A percentile compares a stretch with the other conserved stretches of the same genome.
Evolutionary conservation across 2,888 invertebrate genomes (phyloP).

Genomic region (Drosophila diplacantha): DNA sequence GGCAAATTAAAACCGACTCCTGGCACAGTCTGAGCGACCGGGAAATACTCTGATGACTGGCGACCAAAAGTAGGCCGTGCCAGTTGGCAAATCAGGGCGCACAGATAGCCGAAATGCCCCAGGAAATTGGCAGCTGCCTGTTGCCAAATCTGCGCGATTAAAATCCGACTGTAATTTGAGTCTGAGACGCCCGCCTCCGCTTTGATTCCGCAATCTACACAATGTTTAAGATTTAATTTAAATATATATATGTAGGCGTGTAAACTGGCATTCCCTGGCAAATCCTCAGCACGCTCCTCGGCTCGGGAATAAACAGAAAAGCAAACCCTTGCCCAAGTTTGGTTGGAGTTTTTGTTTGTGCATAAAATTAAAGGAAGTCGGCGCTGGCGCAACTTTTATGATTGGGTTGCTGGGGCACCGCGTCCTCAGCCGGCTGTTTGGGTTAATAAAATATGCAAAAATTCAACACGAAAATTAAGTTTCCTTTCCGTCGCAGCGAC

Average conservation of each 20-base stretch:
- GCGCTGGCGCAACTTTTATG: slow-evolving; percentile 59
- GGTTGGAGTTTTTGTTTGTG: slow-evolving; percentile 61
- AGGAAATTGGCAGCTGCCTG: slow-evolving; percentile 11
- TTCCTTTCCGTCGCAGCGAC: slow-evolving; percentile 42
- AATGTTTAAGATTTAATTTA: slow-evolving; percentile 64
- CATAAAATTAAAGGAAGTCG: slow-evolving; percentile 62
- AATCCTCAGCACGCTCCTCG: slow-evolving; percentile 39
- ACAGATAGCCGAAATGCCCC: not conserved
- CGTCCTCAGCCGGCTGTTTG: slow-evolving; percentile 58
- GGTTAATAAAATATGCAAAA: slow-evolving; percentile 70
- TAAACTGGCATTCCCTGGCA: slow-evolving; percentile 19
- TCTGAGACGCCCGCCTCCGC: slow-evolving; percentile 9
- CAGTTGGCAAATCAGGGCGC: not conserved
- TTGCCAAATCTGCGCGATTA: slow-evolving; percentile 39
- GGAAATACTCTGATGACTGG: slow-evolving; percentile 1
- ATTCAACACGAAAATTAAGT: slow-evolving; percentile 64
- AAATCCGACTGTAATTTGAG: slow-evolving; percentile 30
- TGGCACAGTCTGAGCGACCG: not conserved
- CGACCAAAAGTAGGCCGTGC: slow-evolving; percentile 8
- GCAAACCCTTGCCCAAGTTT: slow-evolving; percentile 51
- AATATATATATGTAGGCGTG: slow-evolving; percentile 35
- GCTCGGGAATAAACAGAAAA: slow-evolving; percentile 33
- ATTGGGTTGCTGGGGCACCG: slow-evolving; percentile 61
- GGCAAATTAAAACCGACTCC: slow-evolving; percentile 26
- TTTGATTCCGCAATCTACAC: slow-evolving; percentile 25